These are phyloP conservation scores for Oreochromis grahami DNA, from an alignment of 2,797 vertebrate species.

Conservation along the genomic window DNA sequence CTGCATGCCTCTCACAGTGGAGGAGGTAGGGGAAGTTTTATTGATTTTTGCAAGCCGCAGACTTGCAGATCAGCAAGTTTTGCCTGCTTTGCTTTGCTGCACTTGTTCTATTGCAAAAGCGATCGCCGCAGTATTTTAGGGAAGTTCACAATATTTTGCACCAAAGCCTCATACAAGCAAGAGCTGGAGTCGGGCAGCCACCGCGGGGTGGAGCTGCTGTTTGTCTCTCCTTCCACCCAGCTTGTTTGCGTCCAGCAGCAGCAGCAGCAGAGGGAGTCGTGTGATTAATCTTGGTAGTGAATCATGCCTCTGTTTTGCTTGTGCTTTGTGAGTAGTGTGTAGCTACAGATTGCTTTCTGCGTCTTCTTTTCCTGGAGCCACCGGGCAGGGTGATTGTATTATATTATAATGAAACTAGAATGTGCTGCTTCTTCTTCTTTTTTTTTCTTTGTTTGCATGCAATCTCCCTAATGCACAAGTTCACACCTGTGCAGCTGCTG, in stretches of 20 bases:
- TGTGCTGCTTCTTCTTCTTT: neutral
- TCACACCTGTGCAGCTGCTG: neutral
- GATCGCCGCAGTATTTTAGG: neutral
- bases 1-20: conserved; percentile 97
- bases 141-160: conserved; percentile 31
- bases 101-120: neutral
- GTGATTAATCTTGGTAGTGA: neutral
- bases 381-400: neutral
- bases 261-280: neutral
- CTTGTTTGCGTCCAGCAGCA: neutral
- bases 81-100: neutral
- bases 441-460: neutral
- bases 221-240: neutral
- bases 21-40: conserved; percentile 85
- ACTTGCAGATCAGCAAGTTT: neutral
- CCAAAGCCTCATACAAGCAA: neutral
- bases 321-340: neutral
- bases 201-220: conserved; percentile 56
- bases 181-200: neutral
- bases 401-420: neutral
- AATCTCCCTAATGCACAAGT: neutral
- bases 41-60: neutral
- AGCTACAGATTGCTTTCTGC: neutral
- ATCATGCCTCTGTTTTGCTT: neutral
- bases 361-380: neutral